Base-by-base conservation (phyloP, 2,113 vertebrate species). In the Megatriorchis doriae region DNA sequence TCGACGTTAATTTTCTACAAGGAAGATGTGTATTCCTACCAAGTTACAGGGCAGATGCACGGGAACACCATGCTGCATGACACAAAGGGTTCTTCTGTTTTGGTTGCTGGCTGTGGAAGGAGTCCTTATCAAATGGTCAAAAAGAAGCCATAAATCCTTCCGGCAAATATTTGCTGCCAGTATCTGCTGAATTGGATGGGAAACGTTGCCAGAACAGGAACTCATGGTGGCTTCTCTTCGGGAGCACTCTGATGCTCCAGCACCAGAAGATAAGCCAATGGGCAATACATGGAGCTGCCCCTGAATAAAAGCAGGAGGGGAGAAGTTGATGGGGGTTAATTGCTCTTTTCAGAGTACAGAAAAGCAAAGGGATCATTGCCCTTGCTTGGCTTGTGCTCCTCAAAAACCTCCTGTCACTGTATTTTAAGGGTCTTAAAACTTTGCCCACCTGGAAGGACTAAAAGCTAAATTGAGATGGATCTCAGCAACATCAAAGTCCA, bases 161-260 rank as follows among this genome's bases (percentile, higher is more conserved):
- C 4, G 4, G 59, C 34, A 75, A 83, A 3, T 4, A 11, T 26
- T 26, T 62, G 27, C 62, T 68, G 36, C 31, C 68, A 43, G 0
- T 1, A 38, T 12, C 11, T 58, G 48, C 63, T 18, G 56, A 42
- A 34, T 0, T 25, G 20, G 52, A 11, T 15, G 18, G 42, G 52
- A n/a, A 27, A 52, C 42, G n/a, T 1, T 86, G 42, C 16, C 47
- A 36, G 4, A 80, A 17, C 25, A 42, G 58, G 10, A 55, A 22
- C 11, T 13, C 2, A 4, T 1, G 11, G 47, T 38, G 75, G 50
- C 9, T 56, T 14, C 2, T 38, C 50, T 42, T 62, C 0, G 1
- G 31, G 40, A 75, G 12, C 0, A 1, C 42, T 31, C 29, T 2
- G 31, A n/a, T 3, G 58, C 0, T 1, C 68, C 1, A 4, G 14